Conservation (phyloP, 2,888 invertebrate genomes). For the Horisme vitalbata region DNA sequence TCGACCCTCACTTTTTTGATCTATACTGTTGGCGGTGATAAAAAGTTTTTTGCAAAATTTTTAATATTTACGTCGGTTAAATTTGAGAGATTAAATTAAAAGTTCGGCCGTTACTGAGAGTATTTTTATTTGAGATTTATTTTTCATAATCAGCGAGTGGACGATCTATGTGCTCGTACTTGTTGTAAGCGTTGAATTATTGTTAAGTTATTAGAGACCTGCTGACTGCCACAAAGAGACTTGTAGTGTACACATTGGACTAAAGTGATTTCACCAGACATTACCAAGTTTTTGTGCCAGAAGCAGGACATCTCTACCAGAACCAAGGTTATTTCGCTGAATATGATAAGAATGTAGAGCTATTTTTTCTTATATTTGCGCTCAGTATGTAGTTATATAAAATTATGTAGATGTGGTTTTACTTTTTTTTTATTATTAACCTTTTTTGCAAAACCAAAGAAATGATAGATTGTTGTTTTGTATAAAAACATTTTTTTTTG, state of each 20-base stretch:
- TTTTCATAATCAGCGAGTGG: conserved; percentile 61
- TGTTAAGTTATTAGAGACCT: conserved; percentile 55
- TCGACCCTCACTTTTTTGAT: conserved; percentile 69
- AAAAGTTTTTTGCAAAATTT: conserved; percentile 78
- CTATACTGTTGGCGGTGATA: conserved; percentile 67
- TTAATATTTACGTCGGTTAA: conserved; percentile 81
- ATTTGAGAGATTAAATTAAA: conserved; percentile 69
- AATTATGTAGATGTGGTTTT: conserved; percentile 10
- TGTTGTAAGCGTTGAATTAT: conserved; percentile 69
- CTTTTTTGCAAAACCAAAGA: no score
- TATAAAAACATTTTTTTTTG: conserved; percentile 17
- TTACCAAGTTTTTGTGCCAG: conserved; percentile 50
- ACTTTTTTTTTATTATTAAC: conserved; percentile 16
- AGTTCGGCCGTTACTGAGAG: conserved; percentile 75
- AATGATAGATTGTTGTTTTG: no score
- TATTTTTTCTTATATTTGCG: conserved; percentile 21
- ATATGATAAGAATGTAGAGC: conserved; percentile 28
- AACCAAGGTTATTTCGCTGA: conserved; percentile 59
- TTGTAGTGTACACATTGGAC: conserved; percentile 29
- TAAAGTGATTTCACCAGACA: conserved; percentile 50
- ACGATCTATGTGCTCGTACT: conserved; percentile 54
- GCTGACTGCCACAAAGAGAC: conserved; percentile 58
- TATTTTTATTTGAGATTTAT: conserved; percentile 74
- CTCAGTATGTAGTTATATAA: neutral
- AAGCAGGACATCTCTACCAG: conserved; percentile 43